Base-by-base conservation (phyloP, 2,797 vertebrate genomes). In the Poeciliopsis presidionis region DNA sequence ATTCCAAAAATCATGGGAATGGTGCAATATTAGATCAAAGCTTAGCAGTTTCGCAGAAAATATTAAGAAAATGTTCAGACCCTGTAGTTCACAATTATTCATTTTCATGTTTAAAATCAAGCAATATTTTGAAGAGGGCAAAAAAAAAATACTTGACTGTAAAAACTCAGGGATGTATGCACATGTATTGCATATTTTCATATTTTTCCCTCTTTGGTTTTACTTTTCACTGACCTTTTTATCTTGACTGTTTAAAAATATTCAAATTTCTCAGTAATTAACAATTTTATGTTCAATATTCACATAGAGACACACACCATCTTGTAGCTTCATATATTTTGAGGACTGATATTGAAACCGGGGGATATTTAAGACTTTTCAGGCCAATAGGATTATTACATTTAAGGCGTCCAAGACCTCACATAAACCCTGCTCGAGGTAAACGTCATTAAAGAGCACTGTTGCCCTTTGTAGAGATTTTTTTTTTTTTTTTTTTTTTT, bases 401-500 rank as follows among this genome's bases (percentile, higher is more conserved):
- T n/a, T 45, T 70, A 13, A 70, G 11, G 11, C 41, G 45, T 70
- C 43, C 22, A 69, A n/a, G 39, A 43, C 39, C 39, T 69, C n/a
- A 5, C 22, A 69, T 69, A 28, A 43, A 69, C 65, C 39, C 22
- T 69, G 65, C 39, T 43, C 2, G 4, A 43, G 39, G 22, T n/a
- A 43, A 45, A 69, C 22, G 39, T 28, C 43, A 16, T 25, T 81
- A 47, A 70, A 63, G 51, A 78, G 47, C 28, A 71, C 30, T 36
- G 70, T 71, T 79, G 86, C 22, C n/a, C 43, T 79, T 78, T 75
- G 72, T 73, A 39, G 79, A 81, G 78, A 80, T 80, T 81, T 77
- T 30, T 30, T 30, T 30, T 81, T 77, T 83, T 89, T 86, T 88
- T 86, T n/a, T 30, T 30, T 30, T 33, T 82, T 87, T 87, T 87